Conservation (phyloP, 2,888 invertebrate species). For the Abrostola tripartita region DNA sequence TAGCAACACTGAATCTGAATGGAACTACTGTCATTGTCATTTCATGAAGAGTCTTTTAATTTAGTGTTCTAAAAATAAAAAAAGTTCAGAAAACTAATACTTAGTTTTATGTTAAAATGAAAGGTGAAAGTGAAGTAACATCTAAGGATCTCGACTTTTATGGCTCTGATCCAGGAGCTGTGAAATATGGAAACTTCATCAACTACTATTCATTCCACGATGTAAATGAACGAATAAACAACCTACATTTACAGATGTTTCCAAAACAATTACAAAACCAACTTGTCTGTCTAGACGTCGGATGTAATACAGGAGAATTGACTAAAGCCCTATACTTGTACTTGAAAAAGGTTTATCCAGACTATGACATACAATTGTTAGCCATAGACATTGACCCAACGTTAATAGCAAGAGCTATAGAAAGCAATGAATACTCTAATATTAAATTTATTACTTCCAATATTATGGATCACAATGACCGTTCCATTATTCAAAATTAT, state of each 20-base stretch:
- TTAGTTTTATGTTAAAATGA: conserved; percentile 37
- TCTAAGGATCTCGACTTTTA: conserved; percentile 76
- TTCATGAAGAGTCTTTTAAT: too few relatives aligned
- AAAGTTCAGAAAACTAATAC: too few relatives aligned
- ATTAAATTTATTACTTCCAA: conserved; percentile 89
- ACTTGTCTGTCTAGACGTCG: conserved; percentile 90
- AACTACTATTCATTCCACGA: conserved; percentile 96
- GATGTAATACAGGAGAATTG: conserved; percentile 94
- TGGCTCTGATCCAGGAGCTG: conserved; percentile 92
- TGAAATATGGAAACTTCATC: conserved; percentile 94
- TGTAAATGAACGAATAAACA: conserved; percentile 90
- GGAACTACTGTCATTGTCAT: too few relatives aligned
- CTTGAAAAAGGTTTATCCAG: conserved; percentile 77
- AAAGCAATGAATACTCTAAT: conserved; percentile 77
- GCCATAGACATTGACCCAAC: conserved; percentile 93
- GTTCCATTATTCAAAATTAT: conserved; percentile 78
- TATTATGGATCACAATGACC: conserved; percentile 85
- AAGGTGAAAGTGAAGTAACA: conserved; percentile 45
- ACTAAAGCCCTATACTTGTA: conserved; percentile 89
- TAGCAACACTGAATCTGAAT: too few relatives aligned
- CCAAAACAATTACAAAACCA: conserved; percentile 56
- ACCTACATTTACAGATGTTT: conserved; percentile 85
- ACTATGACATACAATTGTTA: conserved; percentile 82
- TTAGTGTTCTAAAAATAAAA: too few relatives aligned
- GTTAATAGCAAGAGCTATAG: conserved; percentile 91